Percentiles rank a stretch among this genome's conserved stretches.
Evolutionary conservation across 2,888 invertebrate species (phyloP).

Genomic region (Busseola fusca): DNA sequence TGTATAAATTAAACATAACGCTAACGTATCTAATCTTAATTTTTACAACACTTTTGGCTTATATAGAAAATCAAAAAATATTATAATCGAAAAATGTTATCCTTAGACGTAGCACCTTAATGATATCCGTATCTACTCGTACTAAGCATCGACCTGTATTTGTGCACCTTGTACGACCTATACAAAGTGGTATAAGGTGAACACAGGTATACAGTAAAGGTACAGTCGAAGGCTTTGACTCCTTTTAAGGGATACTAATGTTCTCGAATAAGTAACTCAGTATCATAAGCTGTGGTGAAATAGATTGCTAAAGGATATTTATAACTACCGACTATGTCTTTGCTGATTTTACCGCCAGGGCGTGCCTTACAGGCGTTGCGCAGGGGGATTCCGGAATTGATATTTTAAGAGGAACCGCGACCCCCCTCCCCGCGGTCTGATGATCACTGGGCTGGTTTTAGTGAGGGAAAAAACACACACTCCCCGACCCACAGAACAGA

Average conservation of each 20-base stretch:
- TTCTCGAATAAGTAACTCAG: slow-evolving; percentile 3
- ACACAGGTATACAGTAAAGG: background rate
- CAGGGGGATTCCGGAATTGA: too few relatives aligned
- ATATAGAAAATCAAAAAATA: too few relatives aligned
- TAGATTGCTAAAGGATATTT: slow-evolving; percentile 15
- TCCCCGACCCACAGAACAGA: too few relatives aligned
- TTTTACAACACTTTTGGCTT: background rate
- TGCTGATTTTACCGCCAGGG: too few relatives aligned
- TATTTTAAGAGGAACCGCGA: too few relatives aligned
- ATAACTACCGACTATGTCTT: background rate
- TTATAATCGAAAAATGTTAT: too few relatives aligned
- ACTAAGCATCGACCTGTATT: slow-evolving; percentile 2
- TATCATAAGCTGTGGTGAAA: slow-evolving; percentile 21
- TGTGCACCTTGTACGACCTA: slow-evolving; percentile 6
- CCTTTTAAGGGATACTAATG: slow-evolving; percentile 38
- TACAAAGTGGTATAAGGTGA: background rate
- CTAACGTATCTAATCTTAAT: background rate
- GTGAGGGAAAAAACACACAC: too few relatives aligned
- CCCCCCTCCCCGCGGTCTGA: too few relatives aligned
- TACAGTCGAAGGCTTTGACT: slow-evolving; percentile 29
- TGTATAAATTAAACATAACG: background rate
- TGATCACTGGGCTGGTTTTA: too few relatives aligned
- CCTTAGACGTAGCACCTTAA: slow-evolving; percentile 1
- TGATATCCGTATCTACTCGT: slow-evolving; percentile 9
- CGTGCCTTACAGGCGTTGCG: too few relatives aligned